Evolutionary conservation across 2,113 vertebrate genomes (phyloP).

Genomic region (Pollimyrus isidori): DNA sequence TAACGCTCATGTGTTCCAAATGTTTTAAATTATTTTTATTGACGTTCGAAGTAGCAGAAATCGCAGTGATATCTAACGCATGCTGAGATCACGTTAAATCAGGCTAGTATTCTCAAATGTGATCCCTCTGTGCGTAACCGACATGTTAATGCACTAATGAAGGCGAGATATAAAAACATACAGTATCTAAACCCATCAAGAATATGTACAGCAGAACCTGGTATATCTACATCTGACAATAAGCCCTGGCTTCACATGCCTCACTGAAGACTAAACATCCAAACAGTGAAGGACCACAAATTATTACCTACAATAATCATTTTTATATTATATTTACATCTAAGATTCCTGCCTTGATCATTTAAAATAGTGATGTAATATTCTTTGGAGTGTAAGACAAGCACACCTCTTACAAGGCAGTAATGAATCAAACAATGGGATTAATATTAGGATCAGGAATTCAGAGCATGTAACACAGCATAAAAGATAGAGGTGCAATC

Average conservation of each 20-base stretch:
- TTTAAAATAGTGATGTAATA: not conserved
- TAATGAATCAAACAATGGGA: not conserved
- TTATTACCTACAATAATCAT: not conserved
- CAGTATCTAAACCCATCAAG: not conserved
- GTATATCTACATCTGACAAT: not conserved
- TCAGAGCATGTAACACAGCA: not conserved
- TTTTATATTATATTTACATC: not conserved
- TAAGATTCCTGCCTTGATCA: not conserved
- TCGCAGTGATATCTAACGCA: not conserved
- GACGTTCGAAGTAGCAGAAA: not conserved
- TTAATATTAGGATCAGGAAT: not conserved
- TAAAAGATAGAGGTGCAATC: not conserved
- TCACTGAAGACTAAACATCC: not conserved
- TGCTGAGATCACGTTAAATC: not conserved
- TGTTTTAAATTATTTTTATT: conserved; percentile 12
- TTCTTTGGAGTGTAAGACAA: not conserved
- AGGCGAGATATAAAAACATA: not conserved
- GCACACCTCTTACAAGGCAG: not conserved
- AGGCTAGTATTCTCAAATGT: not conserved
- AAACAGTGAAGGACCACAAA: not conserved
- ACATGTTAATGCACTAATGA: not conserved
- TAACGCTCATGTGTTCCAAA: too few species aligned
- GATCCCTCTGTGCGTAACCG: not conserved
- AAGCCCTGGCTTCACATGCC: not conserved
- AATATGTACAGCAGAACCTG: not conserved